Evolutionary conservation across 1,140 invertebrate species (phyloP).

Genomic region (Gyrodactylus bullatarudis): DNA sequence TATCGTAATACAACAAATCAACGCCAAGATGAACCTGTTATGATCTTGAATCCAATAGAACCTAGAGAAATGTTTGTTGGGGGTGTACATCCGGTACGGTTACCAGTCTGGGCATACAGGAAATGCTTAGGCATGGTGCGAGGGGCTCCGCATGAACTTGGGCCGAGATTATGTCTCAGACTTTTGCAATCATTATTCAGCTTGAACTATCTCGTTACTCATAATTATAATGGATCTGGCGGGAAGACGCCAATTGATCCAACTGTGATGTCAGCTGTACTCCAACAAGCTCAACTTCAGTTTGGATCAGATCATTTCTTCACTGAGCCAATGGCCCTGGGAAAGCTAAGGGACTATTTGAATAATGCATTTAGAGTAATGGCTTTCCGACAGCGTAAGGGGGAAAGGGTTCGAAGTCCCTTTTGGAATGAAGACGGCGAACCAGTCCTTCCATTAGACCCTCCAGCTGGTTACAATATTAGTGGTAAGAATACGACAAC

Average conservation of each 20-base stretch:
- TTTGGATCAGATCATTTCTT: background rate
- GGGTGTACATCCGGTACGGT: background rate
- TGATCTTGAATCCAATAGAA: background rate
- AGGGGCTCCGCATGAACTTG: background rate
- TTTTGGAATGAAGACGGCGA: constrained; percentile 5
- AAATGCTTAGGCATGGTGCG: background rate
- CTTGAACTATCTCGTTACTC: background rate
- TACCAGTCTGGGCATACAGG: constrained; percentile 1
- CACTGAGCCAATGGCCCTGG: background rate
- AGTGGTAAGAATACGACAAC: background rate
- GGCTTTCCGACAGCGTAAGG: background rate
- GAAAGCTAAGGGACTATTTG: constrained; percentile 1
- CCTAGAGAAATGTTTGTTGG: constrained; percentile 3
- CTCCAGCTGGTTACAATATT: background rate
- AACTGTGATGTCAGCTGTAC: background rate
- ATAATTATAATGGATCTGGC: constrained; percentile 4
- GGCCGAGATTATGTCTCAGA: constrained; percentile 2
- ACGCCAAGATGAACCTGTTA: background rate
- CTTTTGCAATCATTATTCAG: background rate
- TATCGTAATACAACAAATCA: background rate
- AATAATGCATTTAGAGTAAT: constrained; percentile 5
- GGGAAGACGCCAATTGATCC: background rate
- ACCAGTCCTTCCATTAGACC: background rate
- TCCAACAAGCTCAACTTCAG: background rate
- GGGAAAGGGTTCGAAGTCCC: background rate